Base-by-base conservation (phyloP, 2,113 vertebrate species). In the Sebastes fasciatus region DNA sequence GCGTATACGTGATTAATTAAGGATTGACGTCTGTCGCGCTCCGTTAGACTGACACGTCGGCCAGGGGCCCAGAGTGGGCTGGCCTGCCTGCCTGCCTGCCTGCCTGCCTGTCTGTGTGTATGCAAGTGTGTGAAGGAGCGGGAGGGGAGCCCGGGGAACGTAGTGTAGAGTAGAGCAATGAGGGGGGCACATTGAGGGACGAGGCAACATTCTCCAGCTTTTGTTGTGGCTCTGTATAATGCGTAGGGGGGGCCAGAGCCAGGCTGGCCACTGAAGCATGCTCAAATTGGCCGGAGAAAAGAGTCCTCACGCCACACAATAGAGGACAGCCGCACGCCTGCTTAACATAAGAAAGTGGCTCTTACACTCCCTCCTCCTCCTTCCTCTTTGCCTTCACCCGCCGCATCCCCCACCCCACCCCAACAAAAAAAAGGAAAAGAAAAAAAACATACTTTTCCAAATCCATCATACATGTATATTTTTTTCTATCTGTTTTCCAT, bases 321-420 rank as follows among this genome's bases (percentile, higher is more conserved):
- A 89, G 92, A 93, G 91, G 89, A 94, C 91, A 93, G 93, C 91
- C 91, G 91, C 91, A 94, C 90, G 93, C 92, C 94, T 94, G 92
- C 91, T 94, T 95, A 94, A 92, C 94, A 94, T 93, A 92, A 94
- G 92, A 94, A 94, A 94, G 94, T 95, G 93, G 89, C 93, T 92
- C 92, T 94, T 91, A 92, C 84, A 77, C 83, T 61, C 68, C 85
- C 81, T 51, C 84, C 85, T 70, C 85, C 86, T 77, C 77, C 65
- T 88, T 85, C 83, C 77, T 58, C 88, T 83, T 76, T 84, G 68
- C 68, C 73, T 72, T 76, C 61, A 79, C 77, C 75, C 55, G 1
- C 75, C 55, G 1, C 69, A 46, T 14, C 63, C 86, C 74, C 76
- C 68, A 77, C 23, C 69, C 52, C 62, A 40, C 8, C 23, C 8